phyloP scores from a whole-genome alignment of 2,113 vertebrate genomes.

The Epinephelus moara region DNA sequence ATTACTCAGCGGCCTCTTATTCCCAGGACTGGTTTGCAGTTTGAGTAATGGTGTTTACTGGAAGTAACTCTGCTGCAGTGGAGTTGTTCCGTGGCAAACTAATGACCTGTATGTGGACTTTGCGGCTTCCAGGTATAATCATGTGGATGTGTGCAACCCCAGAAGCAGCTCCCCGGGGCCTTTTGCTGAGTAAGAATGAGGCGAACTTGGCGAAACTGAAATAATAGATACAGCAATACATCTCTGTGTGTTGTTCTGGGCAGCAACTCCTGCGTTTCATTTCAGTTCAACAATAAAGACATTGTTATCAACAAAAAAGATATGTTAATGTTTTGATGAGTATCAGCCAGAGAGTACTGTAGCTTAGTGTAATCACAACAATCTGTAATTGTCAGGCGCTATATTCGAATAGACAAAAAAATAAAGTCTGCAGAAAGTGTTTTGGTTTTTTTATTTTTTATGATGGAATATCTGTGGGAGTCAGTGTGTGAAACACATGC shows the following conservation, averaged over 20 bases:
- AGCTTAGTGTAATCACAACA: background rate
- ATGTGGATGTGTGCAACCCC: conserved; percentile 40
- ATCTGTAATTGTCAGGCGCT: background rate
- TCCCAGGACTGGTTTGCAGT: conserved; percentile 16
- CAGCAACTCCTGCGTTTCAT: background rate
- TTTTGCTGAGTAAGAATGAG: conserved; percentile 42
- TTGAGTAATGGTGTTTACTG: conserved; percentile 46
- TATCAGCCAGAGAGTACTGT: background rate
- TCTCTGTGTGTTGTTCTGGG: conserved; percentile 20
- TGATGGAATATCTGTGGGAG: background rate
- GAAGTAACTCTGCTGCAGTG: conserved; percentile 30
- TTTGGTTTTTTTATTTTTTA: background rate
- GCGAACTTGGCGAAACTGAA: conserved; percentile 40
- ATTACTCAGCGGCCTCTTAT: conserved; percentile 31
- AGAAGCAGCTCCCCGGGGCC: conserved; percentile 21
- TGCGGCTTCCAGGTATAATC: conserved; percentile 52
- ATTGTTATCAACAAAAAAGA: background rate
- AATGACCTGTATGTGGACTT: conserved; percentile 59
- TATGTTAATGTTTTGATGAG: conserved; percentile 6
- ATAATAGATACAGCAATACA: conserved; percentile 34
- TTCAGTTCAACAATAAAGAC: conserved; percentile 26
- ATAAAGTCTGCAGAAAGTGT: background rate
- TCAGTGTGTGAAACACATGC: background rate
- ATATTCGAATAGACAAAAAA: background rate
- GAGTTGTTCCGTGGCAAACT: conserved; percentile 30